Evolutionary conservation across 2,888 invertebrate genomes (phyloP).

Genomic region (Andrena camellia): DNA sequence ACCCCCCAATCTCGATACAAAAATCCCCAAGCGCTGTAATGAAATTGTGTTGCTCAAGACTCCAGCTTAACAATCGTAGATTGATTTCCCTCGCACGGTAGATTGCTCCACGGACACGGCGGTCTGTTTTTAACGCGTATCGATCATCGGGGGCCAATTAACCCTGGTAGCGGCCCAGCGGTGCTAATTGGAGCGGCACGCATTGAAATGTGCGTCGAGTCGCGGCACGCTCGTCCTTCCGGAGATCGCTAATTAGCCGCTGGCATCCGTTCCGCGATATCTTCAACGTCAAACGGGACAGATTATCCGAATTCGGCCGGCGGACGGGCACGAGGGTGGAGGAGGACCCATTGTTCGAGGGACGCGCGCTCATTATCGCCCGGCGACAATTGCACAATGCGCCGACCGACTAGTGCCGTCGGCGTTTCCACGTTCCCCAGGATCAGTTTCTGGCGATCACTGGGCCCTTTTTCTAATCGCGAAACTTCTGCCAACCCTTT

Average conservation of each 20-base stretch:
- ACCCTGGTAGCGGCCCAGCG: conserved; percentile 28
- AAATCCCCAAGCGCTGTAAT: neutral
- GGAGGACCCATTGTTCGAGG: conserved; percentile 24
- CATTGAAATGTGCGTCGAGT: conserved; percentile 39
- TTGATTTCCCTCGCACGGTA: neutral
- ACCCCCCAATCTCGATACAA: too few relatives aligned
- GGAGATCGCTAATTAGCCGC: conserved; percentile 53
- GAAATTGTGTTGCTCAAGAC: neutral
- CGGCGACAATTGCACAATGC: conserved; percentile 20
- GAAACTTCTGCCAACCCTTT: neutral
- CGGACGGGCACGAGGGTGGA: conserved; percentile 17
- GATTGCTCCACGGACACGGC: neutral
- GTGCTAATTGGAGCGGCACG: conserved; percentile 48
- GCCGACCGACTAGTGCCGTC: neutral
- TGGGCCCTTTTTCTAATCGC: conserved; percentile 4
- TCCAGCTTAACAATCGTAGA: neutral
- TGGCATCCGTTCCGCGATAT: conserved; percentile 39
- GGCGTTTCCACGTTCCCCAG: neutral
- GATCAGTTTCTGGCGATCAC: conserved; percentile 3
- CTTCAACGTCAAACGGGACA: conserved; percentile 53
- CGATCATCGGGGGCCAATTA: conserved; percentile 55
- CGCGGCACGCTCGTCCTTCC: conserved; percentile 35
- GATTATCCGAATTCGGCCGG: conserved; percentile 37
- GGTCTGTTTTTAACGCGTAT: conserved; percentile 35
- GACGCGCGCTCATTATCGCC: conserved; percentile 31